These are phyloP conservation scores for Melipona quadrifasciata DNA, from an alignment of 1,140 invertebrate genomes.

Conservation along the genomic window DNA sequence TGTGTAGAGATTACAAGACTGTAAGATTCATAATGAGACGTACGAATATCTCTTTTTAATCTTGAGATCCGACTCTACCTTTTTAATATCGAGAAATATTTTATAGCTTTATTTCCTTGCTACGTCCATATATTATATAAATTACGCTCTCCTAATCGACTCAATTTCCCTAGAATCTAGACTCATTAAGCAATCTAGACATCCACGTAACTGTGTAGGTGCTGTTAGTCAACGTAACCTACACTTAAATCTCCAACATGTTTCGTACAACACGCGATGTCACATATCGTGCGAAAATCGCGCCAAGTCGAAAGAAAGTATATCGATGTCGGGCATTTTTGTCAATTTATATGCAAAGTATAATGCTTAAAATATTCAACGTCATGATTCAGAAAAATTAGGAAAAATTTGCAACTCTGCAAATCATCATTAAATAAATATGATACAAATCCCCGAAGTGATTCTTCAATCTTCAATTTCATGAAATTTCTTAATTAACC, in stretches of 20 bases:
- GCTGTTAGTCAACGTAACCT: not conserved
- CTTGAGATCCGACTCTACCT: not conserved
- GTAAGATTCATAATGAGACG: no score
- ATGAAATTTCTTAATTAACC: not conserved
- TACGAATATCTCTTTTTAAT: not conserved
- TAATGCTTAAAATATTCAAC: not conserved
- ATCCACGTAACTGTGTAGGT: not conserved
- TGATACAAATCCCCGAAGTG: not conserved
- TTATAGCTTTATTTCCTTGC: not conserved
- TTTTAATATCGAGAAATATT: no score
- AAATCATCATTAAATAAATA: not conserved
- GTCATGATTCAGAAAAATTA: not conserved
- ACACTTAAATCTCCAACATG: not conserved
- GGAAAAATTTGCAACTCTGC: not conserved
- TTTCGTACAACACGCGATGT: not conserved
- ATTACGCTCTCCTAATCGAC: not conserved
- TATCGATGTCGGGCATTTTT: not conserved
- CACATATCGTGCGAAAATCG: no score
- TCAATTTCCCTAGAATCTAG: not conserved
- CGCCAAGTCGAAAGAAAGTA: not conserved
- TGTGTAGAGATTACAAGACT: not conserved
- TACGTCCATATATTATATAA: not conserved
- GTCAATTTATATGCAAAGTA: not conserved
- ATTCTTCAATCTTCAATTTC: not conserved
- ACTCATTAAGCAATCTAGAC: not conserved